These are phyloP conservation scores for Euplexia lucipara DNA, from an alignment of 2,888 invertebrate species.

Conservation along the genomic window DNA sequence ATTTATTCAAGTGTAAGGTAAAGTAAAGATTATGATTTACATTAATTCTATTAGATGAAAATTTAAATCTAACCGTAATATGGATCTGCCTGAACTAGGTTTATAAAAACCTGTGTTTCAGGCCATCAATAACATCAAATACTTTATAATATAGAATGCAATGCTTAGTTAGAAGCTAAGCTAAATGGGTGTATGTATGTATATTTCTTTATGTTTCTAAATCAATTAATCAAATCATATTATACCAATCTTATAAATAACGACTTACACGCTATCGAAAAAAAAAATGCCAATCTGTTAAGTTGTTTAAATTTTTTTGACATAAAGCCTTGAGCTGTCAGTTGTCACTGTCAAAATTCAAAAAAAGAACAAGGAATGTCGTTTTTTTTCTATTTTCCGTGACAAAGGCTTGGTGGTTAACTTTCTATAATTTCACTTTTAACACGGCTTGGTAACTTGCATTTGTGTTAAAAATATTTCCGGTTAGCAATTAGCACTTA, in stretches of 20 bases:
- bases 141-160: no score
- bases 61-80: no score
- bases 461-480: slow-evolving; percentile 15
- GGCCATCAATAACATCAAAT: no score
- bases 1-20: no score
- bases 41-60: no score
- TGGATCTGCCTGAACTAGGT: no score
- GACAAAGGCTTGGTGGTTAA: background rate
- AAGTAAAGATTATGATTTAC: no score
- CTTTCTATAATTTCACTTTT: slow-evolving; percentile 26
- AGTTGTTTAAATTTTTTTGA: background rate
- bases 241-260: background rate
- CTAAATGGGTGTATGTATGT: no score
- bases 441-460: background rate
- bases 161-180: no score
- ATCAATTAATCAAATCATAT: background rate
- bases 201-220: background rate
- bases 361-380: background rate
- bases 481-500: slow-evolving; percentile 11
- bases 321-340: background rate
- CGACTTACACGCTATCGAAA: background rate
- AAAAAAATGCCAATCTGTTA: background rate
- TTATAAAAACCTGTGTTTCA: no score
- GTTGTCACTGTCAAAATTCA: slow-evolving; percentile 11
- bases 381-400: background rate